These are phyloP conservation scores for Ornithoptera priamus DNA, from an alignment of 2,888 invertebrate species.

Conservation along the genomic window DNA sequence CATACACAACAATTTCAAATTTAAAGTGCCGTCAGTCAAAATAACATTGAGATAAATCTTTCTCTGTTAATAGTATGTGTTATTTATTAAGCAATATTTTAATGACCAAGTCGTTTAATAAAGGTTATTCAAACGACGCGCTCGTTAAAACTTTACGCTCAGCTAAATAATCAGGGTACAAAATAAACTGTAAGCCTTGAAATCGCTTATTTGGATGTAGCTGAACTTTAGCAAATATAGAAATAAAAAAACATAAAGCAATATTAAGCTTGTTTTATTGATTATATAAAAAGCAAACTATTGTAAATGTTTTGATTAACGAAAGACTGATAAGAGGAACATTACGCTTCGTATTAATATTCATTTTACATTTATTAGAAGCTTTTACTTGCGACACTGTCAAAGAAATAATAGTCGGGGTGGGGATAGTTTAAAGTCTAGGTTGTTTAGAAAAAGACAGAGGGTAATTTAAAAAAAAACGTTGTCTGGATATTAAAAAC, in stretches of 20 bases:
- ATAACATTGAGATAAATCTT: constrained; percentile 6
- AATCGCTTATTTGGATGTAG: constrained; percentile 26
- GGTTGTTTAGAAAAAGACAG: too few species aligned
- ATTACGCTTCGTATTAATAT: too few species aligned
- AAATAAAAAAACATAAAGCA: constrained; percentile 5
- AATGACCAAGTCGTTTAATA: constrained; percentile 28
- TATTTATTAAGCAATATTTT: constrained; percentile 28
- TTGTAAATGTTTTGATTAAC: too few species aligned
- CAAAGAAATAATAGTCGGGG: too few species aligned
- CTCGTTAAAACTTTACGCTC: constrained; percentile 29
- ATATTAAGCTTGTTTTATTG: too few species aligned
- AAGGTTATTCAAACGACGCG: constrained; percentile 30
- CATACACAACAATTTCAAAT: background rate
- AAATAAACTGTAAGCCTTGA: constrained; percentile 28
- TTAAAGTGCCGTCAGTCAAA: background rate
- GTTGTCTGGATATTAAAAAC: too few species aligned
- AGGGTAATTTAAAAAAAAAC: too few species aligned
- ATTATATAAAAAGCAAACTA: too few species aligned
- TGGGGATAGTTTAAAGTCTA: too few species aligned
- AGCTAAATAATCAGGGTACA: constrained; percentile 29
- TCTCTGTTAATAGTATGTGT: constrained; percentile 16
- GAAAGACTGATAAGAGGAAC: too few species aligned
- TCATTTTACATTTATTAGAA: too few species aligned
- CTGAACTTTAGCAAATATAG: constrained; percentile 3
- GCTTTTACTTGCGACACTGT: too few species aligned